Conservation (phyloP, 2,113 vertebrate species). For the Garra rufa region DNA sequence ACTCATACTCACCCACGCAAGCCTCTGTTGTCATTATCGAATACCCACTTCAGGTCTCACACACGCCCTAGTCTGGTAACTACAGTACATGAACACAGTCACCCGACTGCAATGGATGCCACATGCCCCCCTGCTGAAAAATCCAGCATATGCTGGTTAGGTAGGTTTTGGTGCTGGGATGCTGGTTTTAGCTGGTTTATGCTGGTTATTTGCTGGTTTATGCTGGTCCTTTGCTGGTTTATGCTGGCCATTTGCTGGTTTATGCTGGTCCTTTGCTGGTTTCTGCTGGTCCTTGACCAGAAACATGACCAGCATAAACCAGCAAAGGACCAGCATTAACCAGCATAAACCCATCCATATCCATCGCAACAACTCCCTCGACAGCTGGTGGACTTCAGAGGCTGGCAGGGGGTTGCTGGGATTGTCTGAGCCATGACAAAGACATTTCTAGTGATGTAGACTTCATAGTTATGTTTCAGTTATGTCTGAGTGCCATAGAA, state of each 20-base stretch:
- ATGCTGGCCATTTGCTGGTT: no score
- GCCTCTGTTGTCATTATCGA: conserved; percentile 28
- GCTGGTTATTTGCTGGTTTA: no score
- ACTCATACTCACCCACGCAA: conserved; percentile 7
- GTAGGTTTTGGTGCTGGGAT: no score
- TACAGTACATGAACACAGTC: conserved; percentile 44
- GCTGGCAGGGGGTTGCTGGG: conserved; percentile 49
- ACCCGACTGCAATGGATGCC: conserved; percentile 39
- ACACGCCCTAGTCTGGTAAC: conserved; percentile 33
- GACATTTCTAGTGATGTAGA: conserved; percentile 74
- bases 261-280: no score
- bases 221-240: no score
- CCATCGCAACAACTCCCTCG: conserved; percentile 40
- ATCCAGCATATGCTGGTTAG: no score
- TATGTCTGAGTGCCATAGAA: conserved; percentile 47
- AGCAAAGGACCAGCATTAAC: no score
- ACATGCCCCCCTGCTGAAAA: conserved; percentile 36
- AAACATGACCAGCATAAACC: no score
- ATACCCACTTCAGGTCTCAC: conserved; percentile 45
- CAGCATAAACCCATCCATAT: conserved; percentile 31
- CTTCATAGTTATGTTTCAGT: conserved; percentile 62
- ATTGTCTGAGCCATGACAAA: conserved; percentile 65
- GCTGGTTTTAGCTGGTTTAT: no score
- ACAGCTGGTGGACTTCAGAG: conserved; percentile 59
- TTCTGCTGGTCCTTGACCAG: no score